Conservation (phyloP, 2,888 invertebrate species). For the Habroteleia sp. region DNA sequence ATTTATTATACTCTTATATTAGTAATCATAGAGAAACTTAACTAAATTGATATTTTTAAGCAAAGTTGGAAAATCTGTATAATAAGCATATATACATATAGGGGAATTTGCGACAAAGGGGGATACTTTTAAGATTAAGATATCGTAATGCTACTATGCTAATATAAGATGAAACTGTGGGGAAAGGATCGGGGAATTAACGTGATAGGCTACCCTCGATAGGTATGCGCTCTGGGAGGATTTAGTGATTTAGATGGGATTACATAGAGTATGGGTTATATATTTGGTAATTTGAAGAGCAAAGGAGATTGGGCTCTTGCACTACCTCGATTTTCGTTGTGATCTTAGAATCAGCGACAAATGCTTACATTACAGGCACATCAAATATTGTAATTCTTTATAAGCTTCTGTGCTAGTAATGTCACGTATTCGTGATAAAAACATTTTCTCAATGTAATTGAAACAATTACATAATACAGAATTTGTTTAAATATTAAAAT, state of each 20-base stretch:
- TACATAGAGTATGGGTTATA: constrained; percentile 58
- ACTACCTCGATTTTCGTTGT: constrained; percentile 24
- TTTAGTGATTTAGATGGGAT: constrained; percentile 71
- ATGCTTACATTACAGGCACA: constrained; percentile 41
- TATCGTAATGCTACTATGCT: constrained; percentile 27
- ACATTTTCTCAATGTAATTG: no score
- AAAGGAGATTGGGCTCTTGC: constrained; percentile 58
- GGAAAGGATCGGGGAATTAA: constrained; percentile 48
- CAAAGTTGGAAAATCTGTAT: no score
- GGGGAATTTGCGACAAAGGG: constrained; percentile 19
- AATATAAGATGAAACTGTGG: constrained; percentile 47
- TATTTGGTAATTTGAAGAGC: constrained; percentile 68
- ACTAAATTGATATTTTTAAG: no score
- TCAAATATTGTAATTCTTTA: constrained; percentile 7
- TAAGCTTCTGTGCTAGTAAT: no score
- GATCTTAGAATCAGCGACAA: constrained; percentile 40
- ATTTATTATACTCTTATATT: no score
- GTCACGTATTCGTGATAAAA: neutral
- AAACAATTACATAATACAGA: no score
- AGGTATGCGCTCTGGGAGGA: constrained; percentile 69
- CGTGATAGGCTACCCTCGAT: constrained; percentile 68
- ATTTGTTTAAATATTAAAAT: no score
- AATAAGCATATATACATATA: no score
- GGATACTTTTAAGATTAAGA: constrained; percentile 21
- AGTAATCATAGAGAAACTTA: no score